These are phyloP conservation scores for Holocentrus rufus DNA, from an alignment of 2,797 vertebrate genomes.

Conservation along the genomic window DNA sequence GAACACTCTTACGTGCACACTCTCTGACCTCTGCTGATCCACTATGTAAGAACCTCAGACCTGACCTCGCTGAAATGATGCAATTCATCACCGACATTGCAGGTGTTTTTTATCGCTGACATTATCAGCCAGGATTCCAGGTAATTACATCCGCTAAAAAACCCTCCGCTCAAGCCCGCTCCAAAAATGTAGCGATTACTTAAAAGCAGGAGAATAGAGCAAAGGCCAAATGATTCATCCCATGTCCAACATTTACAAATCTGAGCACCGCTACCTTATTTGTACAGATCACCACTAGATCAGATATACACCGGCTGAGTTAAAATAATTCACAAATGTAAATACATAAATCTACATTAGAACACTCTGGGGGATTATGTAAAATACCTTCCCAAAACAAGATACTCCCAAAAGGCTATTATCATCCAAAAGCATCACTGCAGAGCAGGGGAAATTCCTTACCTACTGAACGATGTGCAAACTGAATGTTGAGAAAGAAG, in stretches of 20 bases:
- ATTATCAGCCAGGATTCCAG: background rate
- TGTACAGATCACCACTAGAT: background rate
- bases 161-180: background rate
- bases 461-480: conserved; percentile 49
- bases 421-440: conserved; percentile 18
- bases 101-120: conserved; percentile 3
- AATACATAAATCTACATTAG: conserved; percentile 22
- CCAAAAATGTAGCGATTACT: conserved; percentile 7
- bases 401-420: conserved; percentile 39
- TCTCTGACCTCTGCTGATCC: background rate
- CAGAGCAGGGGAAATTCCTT: conserved; percentile 21
- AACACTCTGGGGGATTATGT: conserved; percentile 17
- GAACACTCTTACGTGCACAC: background rate
- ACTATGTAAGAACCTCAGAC: background rate
- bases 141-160: conserved; percentile 14
- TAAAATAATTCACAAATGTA: background rate
- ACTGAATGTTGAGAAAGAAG: conserved; percentile 5
- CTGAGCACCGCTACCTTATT: background rate
- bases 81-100: background rate
- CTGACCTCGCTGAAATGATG: background rate
- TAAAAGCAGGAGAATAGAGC: conserved; percentile 20
- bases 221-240: conserved; percentile 26
- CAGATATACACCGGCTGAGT: background rate
- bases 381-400: conserved; percentile 63
- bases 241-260: conserved; percentile 20